Conservation (phyloP, 2,888 invertebrate genomes). For the Lomographa bimaculata region DNA sequence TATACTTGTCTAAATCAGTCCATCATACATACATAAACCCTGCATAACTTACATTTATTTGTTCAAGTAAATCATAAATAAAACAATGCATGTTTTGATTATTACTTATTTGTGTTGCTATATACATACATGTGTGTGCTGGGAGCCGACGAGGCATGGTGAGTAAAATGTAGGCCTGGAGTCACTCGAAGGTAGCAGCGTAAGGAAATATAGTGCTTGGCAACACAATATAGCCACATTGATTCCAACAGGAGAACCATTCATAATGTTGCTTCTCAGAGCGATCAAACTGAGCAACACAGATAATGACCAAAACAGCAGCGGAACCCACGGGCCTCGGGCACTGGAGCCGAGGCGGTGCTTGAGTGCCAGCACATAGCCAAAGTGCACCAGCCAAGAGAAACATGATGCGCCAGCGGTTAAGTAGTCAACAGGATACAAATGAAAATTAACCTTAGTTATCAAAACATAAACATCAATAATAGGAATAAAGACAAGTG, state of each 20-base stretch:
- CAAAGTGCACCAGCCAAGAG: slow-evolving; percentile 92
- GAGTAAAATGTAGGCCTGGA: slow-evolving; percentile 77
- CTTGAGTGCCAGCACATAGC: slow-evolving; percentile 88
- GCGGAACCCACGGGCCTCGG: slow-evolving; percentile 88
- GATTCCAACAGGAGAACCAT: slow-evolving; percentile 80
- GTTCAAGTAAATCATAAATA: no score
- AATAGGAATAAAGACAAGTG: slow-evolving; percentile 87
- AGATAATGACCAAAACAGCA: slow-evolving; percentile 87
- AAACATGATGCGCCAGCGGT: slow-evolving; percentile 87
- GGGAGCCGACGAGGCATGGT: slow-evolving; percentile 74
- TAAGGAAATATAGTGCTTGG: slow-evolving; percentile 87
- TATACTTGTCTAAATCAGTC: no score
- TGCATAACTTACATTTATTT: no score
- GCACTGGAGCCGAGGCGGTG: slow-evolving; percentile 86
- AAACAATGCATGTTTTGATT: no score
- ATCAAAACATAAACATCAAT: slow-evolving; percentile 86
- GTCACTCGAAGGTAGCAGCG: slow-evolving; percentile 86
- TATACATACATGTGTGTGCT: slow-evolving; percentile 77
- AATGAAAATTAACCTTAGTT: slow-evolving; percentile 67
- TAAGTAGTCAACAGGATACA: slow-evolving; percentile 88
- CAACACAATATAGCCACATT: slow-evolving; percentile 85
- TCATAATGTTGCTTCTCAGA: slow-evolving; percentile 85
- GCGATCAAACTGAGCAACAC: slow-evolving; percentile 87
- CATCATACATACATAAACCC: no score
- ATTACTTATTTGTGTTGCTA: no score